phyloP scores from a whole-genome alignment of 1,140 invertebrate species.

The Drosophila teissieri region DNA sequence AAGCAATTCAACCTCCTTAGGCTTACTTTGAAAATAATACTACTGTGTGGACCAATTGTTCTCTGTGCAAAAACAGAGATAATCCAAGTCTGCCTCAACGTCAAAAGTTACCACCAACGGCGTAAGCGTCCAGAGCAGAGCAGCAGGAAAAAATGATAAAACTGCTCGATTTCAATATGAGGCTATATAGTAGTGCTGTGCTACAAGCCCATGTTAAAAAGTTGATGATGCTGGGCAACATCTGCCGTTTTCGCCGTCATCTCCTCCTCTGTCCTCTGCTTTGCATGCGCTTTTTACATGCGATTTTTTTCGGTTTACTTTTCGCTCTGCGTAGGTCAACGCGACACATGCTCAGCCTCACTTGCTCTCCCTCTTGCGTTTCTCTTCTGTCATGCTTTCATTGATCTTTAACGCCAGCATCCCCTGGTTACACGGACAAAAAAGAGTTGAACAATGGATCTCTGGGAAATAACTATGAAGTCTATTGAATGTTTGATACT shows the following conservation, averaged over 20 bases:
- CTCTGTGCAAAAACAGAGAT: conserved; percentile 19
- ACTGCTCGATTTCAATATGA: conserved; percentile 71
- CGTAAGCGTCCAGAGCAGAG: conserved; percentile 52
- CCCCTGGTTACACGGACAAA: conserved; percentile 38
- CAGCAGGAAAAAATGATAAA: conserved; percentile 53
- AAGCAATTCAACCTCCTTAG: too few species aligned
- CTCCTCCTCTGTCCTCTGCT: conserved; percentile 32
- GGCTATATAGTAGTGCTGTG: conserved; percentile 17
- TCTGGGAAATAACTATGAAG: not conserved
- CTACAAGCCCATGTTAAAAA: conserved; percentile 22
- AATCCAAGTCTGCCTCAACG: conserved; percentile 38
- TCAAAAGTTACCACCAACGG: conserved; percentile 78
- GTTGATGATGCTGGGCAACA: conserved; percentile 64
- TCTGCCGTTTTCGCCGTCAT: conserved; percentile 65
- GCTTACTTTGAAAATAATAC: too few species aligned
- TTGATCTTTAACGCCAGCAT: conserved; percentile 78
- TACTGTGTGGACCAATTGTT: not conserved
- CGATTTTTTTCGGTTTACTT: conserved; percentile 59
- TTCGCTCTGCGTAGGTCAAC: conserved; percentile 78
- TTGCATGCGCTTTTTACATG: conserved; percentile 74
- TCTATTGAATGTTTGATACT: too few species aligned
- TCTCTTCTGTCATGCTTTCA: conserved; percentile 59
- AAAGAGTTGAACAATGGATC: not conserved
- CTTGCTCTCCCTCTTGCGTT: conserved; percentile 31
- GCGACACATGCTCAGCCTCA: conserved; percentile 72